phyloP scores from a whole-genome alignment of 1,140 invertebrate species.

The Hestina assimilis region DNA sequence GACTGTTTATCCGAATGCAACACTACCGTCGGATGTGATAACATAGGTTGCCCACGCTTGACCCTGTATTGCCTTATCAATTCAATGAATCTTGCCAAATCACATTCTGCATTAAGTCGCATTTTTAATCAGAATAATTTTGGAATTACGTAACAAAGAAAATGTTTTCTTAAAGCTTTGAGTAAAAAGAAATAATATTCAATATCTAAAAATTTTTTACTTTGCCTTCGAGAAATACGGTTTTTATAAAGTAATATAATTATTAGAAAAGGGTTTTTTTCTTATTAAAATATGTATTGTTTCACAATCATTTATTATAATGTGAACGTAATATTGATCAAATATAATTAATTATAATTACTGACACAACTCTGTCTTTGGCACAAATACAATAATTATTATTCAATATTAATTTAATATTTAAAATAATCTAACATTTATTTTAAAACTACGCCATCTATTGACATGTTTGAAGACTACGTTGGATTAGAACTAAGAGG shows the following conservation, averaged over 20 bases:
- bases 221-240: too few relatives aligned
- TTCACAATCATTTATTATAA: background rate
- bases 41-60: conserved; percentile 32
- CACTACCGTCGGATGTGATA: conserved; percentile 11
- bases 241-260: too few relatives aligned
- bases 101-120: background rate
- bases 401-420: conserved; percentile 12
- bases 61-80: conserved; percentile 34
- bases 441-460: conserved; percentile 11
- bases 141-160: too few relatives aligned
- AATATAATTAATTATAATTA: background rate
- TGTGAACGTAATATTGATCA: background rate
- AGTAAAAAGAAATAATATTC: too few relatives aligned
- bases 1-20: conserved; percentile 9
- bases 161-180: too few relatives aligned
- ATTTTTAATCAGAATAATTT: background rate
- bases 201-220: too few relatives aligned
- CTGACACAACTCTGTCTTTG: background rate
- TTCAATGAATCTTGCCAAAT: conserved; percentile 35
- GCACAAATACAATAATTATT: background rate
- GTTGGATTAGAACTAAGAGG: conserved; percentile 22
- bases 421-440: background rate
- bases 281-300: too few relatives aligned
- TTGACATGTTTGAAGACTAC: conserved; percentile 5
- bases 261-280: too few relatives aligned